Conservation (phyloP, 1,140 invertebrate species). For the Drosophila aff. region DNA sequence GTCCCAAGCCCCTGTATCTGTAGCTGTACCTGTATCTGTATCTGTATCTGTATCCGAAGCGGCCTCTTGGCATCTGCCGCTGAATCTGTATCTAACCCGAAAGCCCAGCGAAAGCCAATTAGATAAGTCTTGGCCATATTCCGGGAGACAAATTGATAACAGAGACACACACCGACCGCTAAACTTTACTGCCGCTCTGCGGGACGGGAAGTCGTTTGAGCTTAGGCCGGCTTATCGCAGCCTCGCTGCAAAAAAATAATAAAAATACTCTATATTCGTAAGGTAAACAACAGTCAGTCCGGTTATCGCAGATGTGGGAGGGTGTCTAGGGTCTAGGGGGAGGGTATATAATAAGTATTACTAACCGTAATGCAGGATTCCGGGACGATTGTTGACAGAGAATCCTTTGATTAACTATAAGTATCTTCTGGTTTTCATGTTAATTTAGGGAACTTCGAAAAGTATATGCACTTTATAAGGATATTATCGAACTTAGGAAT, state of each 20-base stretch:
- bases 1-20: slow-evolving; percentile 17
- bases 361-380: neutral
- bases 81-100: slow-evolving; percentile 23
- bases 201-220: slow-evolving; percentile 42
- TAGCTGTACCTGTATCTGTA: neutral
- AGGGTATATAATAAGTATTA: neutral
- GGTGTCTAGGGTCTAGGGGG: neutral
- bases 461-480: too few relatives aligned
- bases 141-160: slow-evolving; percentile 41
- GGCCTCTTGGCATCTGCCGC: neutral
- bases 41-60: slow-evolving; percentile 8
- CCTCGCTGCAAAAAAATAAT: slow-evolving; percentile 25
- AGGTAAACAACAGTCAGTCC: slow-evolving; percentile 20
- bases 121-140: slow-evolving; percentile 40
- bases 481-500: too few relatives aligned
- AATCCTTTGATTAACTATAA: neutral
- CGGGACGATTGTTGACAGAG: too few relatives aligned
- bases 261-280: slow-evolving; percentile 4
- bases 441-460: too few relatives aligned
- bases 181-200: slow-evolving; percentile 34
- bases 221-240: slow-evolving; percentile 34
- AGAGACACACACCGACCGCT: slow-evolving; percentile 13
- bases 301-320: slow-evolving; percentile 1
- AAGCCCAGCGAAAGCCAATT: slow-evolving; percentile 37
- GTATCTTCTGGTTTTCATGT: too few relatives aligned